Conservation (phyloP, 1,140 invertebrate species). For the Laodelphax striatellus region DNA sequence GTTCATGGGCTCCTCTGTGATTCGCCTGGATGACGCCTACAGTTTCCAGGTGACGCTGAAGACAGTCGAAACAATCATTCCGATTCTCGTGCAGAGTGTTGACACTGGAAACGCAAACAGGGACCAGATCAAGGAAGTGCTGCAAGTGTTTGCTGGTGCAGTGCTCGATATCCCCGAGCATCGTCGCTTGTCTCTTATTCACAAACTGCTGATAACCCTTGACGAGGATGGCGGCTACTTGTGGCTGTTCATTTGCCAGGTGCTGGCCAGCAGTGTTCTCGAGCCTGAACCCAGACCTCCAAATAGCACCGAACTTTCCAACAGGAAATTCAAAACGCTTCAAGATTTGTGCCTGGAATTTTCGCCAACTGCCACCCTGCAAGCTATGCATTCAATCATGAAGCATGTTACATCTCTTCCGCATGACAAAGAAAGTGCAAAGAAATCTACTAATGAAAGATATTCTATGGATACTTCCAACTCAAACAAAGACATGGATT, state of each 20-base stretch:
- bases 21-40: conserved; percentile 85
- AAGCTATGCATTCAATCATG: conserved; percentile 51
- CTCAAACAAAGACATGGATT: no score
- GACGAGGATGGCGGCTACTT: conserved; percentile 52
- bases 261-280: conserved; percentile 53
- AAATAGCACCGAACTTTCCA: not conserved
- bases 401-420: conserved; percentile 53
- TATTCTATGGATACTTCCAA: no score
- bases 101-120: conserved; percentile 22
- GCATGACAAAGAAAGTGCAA: conserved; percentile 39
- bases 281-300: conserved; percentile 22
- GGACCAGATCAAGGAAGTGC: conserved; percentile 46
- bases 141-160: conserved; percentile 83
- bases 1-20: conserved; percentile 83
- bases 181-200: conserved; percentile 65
- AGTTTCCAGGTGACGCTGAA: conserved; percentile 86
- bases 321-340: not conserved
- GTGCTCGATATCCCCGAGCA: conserved; percentile 83
- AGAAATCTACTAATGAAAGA: no score
- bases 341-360: conserved; percentile 46
- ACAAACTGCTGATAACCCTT: conserved; percentile 62
- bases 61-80: conserved; percentile 82
- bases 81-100: conserved; percentile 49
- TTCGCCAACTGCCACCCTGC: conserved; percentile 43
- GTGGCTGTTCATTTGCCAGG: conserved; percentile 60